Conservation (phyloP, 2,797 vertebrate species). For the Peromyscus attwateri region DNA sequence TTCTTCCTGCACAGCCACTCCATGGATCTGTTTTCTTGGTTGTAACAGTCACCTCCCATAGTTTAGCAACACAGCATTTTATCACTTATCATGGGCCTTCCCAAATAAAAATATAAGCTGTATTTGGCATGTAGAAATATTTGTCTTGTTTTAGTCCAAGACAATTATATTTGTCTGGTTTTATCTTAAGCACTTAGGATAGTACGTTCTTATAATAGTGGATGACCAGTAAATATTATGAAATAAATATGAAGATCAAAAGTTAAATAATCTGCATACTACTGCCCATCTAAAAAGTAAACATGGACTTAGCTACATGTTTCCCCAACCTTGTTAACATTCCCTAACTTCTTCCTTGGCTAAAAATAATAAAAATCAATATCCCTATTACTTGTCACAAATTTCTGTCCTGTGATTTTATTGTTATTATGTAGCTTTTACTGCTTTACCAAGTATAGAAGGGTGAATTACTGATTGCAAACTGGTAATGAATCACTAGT, state of each 20-base stretch:
- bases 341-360: neutral
- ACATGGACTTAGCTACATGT: neutral
- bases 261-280: neutral
- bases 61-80: neutral
- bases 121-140: neutral
- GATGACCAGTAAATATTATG: neutral
- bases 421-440: neutral
- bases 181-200: neutral
- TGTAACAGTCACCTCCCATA: neutral
- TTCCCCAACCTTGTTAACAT: neutral
- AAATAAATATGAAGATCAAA: neutral
- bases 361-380: constrained; percentile 35
- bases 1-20: neutral
- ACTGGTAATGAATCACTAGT: neutral
- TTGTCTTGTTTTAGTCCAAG: neutral
- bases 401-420: constrained; percentile 8
- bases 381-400: neutral
- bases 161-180: neutral
- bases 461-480: neutral
- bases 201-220: neutral
- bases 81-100: neutral
- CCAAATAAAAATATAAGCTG: neutral
- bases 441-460: neutral
- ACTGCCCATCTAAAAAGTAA: neutral
- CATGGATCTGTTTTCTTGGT: neutral